Conservation (phyloP, 1,140 invertebrate species). For the Asobara japonica region DNA sequence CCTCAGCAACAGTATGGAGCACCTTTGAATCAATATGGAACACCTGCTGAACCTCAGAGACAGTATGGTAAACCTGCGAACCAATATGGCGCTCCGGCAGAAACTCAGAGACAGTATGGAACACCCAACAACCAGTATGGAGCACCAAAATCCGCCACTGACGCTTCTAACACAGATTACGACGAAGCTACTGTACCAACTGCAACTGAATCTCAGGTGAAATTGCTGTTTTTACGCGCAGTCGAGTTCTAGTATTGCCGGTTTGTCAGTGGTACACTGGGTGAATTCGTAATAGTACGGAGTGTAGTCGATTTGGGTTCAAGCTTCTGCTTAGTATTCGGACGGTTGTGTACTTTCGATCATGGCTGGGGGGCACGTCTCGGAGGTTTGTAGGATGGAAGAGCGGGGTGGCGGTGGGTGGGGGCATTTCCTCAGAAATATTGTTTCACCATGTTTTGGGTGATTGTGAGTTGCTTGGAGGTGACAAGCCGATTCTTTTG, state of each 20-base stretch:
- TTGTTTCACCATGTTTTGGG: too few species aligned
- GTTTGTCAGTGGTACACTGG: constrained; percentile 13
- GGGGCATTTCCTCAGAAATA: too few species aligned
- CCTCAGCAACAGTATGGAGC: constrained; percentile 35
- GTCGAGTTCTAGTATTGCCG: background rate
- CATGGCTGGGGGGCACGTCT: constrained; percentile 42
- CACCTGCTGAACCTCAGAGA: constrained; percentile 22
- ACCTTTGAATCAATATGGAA: constrained; percentile 23
- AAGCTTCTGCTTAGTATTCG: constrained; percentile 55
- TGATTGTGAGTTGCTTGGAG: too few species aligned
- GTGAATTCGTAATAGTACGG: constrained; percentile 47
- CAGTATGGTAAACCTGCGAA: constrained; percentile 24
- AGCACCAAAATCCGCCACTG: constrained; percentile 42
- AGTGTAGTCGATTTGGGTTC: constrained; percentile 29
- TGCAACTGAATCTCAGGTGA: constrained; percentile 35
- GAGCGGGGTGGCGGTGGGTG: too few species aligned
- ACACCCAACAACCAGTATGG: constrained; percentile 28
- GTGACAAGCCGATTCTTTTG: too few species aligned
- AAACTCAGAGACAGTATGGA: constrained; percentile 34
- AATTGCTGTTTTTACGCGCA: background rate
- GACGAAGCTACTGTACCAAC: constrained; percentile 50
- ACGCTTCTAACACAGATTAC: constrained; percentile 43
- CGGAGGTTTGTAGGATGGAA: background rate
- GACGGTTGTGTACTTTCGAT: constrained; percentile 57
- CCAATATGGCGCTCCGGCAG: constrained; percentile 25